Conservation (phyloP, 2,113 vertebrate genomes). For the Centropus bengalensis region DNA sequence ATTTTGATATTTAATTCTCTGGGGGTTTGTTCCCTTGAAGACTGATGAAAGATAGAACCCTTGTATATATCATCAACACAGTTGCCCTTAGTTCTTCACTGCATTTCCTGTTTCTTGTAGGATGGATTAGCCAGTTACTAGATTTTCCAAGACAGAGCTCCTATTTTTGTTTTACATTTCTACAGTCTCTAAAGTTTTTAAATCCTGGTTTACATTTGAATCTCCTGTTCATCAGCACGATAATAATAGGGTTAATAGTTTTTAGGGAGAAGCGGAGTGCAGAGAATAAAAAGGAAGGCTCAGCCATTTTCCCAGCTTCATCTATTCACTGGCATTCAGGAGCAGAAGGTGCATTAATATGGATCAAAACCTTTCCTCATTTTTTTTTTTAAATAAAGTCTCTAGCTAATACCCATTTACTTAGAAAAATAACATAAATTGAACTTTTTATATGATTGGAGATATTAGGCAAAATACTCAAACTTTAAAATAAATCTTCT, state of each 20-base stretch:
- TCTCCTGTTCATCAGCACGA: background rate
- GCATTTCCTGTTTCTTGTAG: background rate
- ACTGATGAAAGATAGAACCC: background rate
- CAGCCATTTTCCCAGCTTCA: background rate
- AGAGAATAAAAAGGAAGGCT: background rate
- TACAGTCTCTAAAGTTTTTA: background rate
- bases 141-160: background rate
- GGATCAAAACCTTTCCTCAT: background rate
- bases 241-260: background rate
- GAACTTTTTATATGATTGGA: background rate
- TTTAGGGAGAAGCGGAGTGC: rapidly evolving
- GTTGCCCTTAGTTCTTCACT: background rate
- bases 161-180: background rate
- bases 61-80: background rate
- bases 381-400: background rate
- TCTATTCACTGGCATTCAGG: background rate
- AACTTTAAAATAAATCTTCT: slow-evolving; percentile 40
- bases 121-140: background rate
- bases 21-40: background rate
- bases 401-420: background rate
- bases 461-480: background rate
- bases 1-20: background rate
- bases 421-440: background rate
- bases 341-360: background rate
- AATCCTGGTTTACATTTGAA: background rate